phyloP scores from a whole-genome alignment of 64 coral and sea anemone species.

The Astreopora myriophthalma region DNA sequence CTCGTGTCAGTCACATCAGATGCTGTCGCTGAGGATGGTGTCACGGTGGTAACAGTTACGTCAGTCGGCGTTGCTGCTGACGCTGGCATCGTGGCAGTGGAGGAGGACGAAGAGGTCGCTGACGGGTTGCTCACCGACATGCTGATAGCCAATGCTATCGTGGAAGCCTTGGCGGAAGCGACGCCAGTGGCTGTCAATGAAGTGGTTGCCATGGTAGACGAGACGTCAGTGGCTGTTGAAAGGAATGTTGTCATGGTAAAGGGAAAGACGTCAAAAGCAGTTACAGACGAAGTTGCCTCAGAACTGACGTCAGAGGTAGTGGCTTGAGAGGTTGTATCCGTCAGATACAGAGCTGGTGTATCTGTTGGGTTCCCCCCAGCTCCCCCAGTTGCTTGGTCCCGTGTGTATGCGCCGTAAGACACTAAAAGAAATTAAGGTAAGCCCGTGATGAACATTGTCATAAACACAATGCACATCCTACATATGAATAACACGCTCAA shows the following conservation, averaged over 20 bases:
- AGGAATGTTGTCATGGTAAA: neutral
- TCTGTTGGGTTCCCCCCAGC: no score
- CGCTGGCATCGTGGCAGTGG: neutral
- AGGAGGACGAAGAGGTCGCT: neutral
- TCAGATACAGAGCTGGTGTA: no score
- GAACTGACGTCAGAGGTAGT: neutral
- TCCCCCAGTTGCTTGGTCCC: no score
- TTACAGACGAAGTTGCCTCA: neutral
- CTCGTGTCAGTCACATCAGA: no score
- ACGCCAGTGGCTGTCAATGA: neutral
- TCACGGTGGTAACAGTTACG: neutral
- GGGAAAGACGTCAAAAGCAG: neutral
- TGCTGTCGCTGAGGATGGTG: neutral
- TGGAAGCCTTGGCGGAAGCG: neutral
- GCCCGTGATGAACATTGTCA: no score
- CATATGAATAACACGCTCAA: no score
- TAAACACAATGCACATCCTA: no score
- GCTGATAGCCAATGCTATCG: neutral
- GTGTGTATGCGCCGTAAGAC: no score
- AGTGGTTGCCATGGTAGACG: neutral
- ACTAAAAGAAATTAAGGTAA: no score
- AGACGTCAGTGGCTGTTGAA: neutral
- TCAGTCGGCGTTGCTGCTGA: neutral
- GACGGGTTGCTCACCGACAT: neutral
- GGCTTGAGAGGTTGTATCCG: neutral